Conservation (phyloP, 2,113 vertebrate species). For the Colinus virginianus region DNA sequence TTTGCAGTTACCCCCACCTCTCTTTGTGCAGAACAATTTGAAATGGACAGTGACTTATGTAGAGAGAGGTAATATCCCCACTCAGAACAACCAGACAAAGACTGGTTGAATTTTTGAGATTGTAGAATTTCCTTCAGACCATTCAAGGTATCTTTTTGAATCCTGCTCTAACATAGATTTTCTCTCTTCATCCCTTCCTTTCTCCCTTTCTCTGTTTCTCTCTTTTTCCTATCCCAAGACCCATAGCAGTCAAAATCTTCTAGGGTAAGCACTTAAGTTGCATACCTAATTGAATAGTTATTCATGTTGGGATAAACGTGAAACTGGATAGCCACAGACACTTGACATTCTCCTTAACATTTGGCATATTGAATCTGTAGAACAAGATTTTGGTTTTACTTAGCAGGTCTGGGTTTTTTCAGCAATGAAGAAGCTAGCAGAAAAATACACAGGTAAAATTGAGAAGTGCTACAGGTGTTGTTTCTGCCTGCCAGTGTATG, state of each 20-base stretch:
- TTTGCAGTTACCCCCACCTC: background rate
- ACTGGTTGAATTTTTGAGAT: background rate
- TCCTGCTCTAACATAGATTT: background rate
- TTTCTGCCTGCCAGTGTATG: accelerated
- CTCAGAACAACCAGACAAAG: accelerated
- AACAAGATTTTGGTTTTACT: background rate
- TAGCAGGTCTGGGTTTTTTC: background rate
- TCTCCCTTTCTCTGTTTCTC: background rate
- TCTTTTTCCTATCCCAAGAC: background rate
- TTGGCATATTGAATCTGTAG: background rate
- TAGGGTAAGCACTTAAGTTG: background rate
- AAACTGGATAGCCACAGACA: background rate
- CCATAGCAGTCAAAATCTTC: background rate
- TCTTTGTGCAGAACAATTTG: background rate
- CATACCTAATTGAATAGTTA: background rate
- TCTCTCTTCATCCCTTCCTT: background rate
- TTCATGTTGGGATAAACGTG: background rate
- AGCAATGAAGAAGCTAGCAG: background rate
- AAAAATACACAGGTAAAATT: background rate
- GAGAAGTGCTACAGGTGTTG: background rate
- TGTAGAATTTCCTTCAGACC: background rate
- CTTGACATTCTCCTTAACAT: background rate
- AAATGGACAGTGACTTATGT: conserved; percentile 44
- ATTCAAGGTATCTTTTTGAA: background rate
- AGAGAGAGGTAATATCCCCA: background rate